Base-by-base conservation (phyloP, 2,797 vertebrate species). In the Enteromius fasciolatus region DNA sequence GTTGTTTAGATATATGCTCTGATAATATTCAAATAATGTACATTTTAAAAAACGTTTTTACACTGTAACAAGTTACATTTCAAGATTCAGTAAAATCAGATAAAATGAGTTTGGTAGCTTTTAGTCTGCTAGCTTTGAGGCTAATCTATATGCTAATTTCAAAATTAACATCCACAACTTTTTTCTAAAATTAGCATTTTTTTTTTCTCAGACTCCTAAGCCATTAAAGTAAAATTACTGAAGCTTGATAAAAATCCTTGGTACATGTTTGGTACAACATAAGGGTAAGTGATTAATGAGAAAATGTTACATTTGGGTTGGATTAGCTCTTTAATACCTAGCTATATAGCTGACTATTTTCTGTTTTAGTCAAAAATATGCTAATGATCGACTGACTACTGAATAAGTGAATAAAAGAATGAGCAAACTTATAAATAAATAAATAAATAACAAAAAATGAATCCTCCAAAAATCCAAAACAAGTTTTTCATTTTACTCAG, bases 11-110 rank as follows among this genome's bases (percentile, higher is more conserved):
- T 69, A 18, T 44, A 4, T 5, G 18, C 11, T 68, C 48, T 61
- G 39, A 70, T 61, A 23, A 70, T 72, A 48, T 61, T 61, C 5
- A 46, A 59, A 80, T 54, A 57, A 41, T 44, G 3, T 59, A 52
- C 1, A 14, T 73, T 33, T n/a, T 39, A 15, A 57, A 3, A 75
- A 15, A 61, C 0, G 57, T 28, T 6, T 57, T 11, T 23, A 11
- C 54, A 2, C n/a, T 12, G 54, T 23, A 12, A 57, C 10, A 59
- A 57, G n/a, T 18, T 48, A 31, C 9, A 72, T 6, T 70, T 46
- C 46, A 46, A 46, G n/a, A 69, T 69, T 6, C n/a, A 25, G 4
- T 9, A 3, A 69, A 46, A 46, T 25, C 14, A 46, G 14, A 69
- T 17, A 2, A 17, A 14, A 28, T 46, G 12, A 44, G n/a, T 68